Percentiles rank a stretch among this genome's conserved stretches.
Evolutionary conservation across 2,113 vertebrate species (phyloP).

Genomic region (Cebus imitator): DNA sequence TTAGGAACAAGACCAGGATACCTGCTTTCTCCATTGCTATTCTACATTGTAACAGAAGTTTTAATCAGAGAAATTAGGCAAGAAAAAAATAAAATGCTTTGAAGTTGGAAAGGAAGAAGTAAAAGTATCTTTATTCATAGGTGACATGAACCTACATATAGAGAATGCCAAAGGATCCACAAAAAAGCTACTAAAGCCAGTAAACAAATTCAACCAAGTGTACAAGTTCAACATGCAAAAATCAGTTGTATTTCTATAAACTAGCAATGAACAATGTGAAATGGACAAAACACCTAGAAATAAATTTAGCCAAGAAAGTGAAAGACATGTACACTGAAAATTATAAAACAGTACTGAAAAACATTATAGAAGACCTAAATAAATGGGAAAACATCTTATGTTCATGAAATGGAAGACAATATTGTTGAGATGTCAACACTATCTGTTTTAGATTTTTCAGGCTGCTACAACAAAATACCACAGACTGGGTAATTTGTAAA

Average conservation of each 20-base stretch:
- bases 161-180: constrained; percentile 7
- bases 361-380: neutral
- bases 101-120: neutral
- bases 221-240: neutral
- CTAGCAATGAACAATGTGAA: neutral
- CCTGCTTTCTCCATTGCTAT: neutral
- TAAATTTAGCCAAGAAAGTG: constrained; percentile 18
- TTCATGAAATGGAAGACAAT: constrained; percentile 6
- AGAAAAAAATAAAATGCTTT: neutral
- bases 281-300: constrained; percentile 4
- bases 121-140: neutral
- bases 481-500: neutral
- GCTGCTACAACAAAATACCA: neutral
- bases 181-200: neutral
- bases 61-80: neutral
- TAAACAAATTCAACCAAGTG: neutral
- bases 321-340: neutral
- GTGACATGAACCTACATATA: neutral
- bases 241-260: neutral
- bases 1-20: neutral
- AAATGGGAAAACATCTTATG: neutral
- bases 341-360: neutral
- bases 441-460: neutral
- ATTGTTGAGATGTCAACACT: neutral
- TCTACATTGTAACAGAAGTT: neutral